Percentiles rank a stretch among this genome's conserved stretches.
Evolutionary conservation across 2,888 invertebrate genomes (phyloP).

Genomic region (Dryococelus australis): DNA sequence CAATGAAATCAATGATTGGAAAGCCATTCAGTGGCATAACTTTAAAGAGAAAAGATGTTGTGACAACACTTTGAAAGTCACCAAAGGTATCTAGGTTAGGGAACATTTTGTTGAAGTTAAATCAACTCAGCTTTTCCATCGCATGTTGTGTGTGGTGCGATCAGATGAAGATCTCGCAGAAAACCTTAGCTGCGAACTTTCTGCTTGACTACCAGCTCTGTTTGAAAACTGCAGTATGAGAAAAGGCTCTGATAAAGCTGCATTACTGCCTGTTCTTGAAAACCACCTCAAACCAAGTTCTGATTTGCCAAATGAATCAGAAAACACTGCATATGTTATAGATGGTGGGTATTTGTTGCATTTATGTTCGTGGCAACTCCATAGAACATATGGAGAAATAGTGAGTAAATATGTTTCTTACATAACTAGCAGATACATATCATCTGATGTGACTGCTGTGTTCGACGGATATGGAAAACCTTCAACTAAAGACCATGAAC

Average conservation of each 20-base stretch:
- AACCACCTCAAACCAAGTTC: neutral
- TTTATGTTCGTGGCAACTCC: neutral
- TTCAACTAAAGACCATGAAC: too few species aligned
- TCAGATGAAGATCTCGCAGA: neutral
- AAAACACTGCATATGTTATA: neutral
- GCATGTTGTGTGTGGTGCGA: neutral
- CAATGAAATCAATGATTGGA: neutral
- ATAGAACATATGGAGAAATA: neutral
- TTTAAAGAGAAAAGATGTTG: too few species aligned
- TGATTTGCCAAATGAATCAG: neutral
- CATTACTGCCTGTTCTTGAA: neutral
- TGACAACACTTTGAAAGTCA: too few species aligned
- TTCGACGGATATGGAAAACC: conserved; percentile 7
- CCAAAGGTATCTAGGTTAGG: too few species aligned
- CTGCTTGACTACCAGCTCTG: neutral
- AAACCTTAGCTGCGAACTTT: neutral
- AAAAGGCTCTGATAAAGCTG: neutral
- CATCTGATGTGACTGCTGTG: neutral
- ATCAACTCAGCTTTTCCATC: neutral
- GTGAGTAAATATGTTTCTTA: neutral
- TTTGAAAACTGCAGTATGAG: neutral
- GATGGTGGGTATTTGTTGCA: neutral
- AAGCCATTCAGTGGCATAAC: neutral
- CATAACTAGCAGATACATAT: neutral
- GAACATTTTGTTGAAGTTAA: neutral